These are phyloP conservation scores for Tenodera sinensis DNA, from an alignment of 2,888 invertebrate species.

Conservation along the genomic window DNA sequence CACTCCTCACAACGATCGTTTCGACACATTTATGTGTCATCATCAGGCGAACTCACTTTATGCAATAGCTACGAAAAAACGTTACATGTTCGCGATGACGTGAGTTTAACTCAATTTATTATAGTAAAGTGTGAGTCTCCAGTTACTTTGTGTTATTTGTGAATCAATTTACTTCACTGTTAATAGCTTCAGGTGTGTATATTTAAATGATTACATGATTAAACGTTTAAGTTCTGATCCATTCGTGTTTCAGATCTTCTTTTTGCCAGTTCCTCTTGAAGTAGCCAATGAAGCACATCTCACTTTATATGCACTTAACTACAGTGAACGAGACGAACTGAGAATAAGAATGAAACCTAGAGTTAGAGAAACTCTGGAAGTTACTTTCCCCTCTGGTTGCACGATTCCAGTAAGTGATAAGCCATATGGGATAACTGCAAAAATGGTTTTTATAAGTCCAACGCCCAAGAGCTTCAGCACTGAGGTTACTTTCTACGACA, in stretches of 20 bases:
- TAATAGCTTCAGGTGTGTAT: no score
- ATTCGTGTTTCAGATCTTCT: background rate
- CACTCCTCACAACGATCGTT: no score
- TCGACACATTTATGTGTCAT: no score
- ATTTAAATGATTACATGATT: no score
- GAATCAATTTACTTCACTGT: no score
- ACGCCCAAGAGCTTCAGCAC: background rate
- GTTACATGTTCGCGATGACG: no score
- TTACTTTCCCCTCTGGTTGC: background rate
- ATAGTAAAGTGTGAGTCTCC: no score
- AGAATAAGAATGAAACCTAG: background rate
- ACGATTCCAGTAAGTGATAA: background rate
- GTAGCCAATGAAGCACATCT: background rate
- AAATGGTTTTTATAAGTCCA: background rate
- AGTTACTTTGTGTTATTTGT: no score
- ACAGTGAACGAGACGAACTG: background rate
- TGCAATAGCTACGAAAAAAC: no score
- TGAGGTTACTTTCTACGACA: background rate
- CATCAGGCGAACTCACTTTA: no score
- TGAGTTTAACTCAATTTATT: no score
- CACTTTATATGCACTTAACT: background rate
- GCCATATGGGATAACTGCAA: background rate
- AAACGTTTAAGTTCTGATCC: background rate
- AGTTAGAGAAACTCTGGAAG: background rate
- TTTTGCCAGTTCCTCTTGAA: background rate